phyloP scores from a whole-genome alignment of 2,888 invertebrate species.

The Phyto melanocephala region DNA sequence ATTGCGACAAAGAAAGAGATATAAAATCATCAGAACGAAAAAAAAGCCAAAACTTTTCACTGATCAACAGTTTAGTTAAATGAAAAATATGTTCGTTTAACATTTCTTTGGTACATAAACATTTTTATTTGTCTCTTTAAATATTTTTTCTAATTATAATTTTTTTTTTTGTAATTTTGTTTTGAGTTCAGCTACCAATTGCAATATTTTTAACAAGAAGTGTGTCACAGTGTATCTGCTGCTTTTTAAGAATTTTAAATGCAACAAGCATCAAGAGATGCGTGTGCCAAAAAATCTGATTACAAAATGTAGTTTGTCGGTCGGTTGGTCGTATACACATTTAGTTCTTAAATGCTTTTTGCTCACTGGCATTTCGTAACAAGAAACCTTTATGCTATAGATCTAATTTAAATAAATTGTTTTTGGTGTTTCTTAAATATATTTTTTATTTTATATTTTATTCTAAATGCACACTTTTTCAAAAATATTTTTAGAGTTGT shows the following conservation, averaged over 20 bases:
- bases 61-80: constrained; percentile 40
- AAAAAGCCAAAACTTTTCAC: neutral
- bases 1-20: neutral
- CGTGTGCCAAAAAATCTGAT: constrained; percentile 45
- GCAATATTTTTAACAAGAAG: constrained; percentile 52
- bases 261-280: neutral
- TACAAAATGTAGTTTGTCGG: constrained; percentile 17
- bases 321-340: too few relatives aligned
- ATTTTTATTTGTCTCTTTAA: neutral
- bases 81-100: too few relatives aligned
- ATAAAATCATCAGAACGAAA: neutral
- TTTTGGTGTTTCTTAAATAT: too few relatives aligned
- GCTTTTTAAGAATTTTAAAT: neutral
- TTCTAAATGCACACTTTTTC: neutral
- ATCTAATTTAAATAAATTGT: too few relatives aligned
- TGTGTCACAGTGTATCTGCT: constrained; percentile 43
- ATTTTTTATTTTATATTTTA: too few relatives aligned
- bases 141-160: neutral
- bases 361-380: constrained; percentile 21
- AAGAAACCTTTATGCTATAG: neutral
- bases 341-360: neutral
- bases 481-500: neutral
- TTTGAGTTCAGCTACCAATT: neutral
- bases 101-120: too few relatives aligned
- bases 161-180: neutral